Evolutionary conservation across 2,888 invertebrate species (phyloP), one percentile per base, ranked within the genome.

Genomic region (Drosophila hawaiiensis): DNA sequence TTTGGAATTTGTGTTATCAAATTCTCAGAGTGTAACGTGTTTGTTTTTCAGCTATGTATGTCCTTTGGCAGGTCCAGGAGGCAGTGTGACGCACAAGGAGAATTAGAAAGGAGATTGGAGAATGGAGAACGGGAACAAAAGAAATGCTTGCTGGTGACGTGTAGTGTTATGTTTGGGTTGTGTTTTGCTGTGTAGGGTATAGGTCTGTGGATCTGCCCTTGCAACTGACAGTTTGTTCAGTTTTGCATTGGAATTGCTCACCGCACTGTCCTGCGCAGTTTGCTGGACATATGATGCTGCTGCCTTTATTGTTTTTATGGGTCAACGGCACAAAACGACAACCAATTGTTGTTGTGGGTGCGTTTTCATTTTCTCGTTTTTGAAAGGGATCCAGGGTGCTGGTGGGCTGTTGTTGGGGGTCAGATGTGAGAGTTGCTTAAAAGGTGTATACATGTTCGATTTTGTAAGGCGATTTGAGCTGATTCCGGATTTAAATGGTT

Each of bases 221-320:
- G 90, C 85, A 82, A 74, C 75, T 84, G 90, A 82, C 90, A 82
- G 88, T 73, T 80, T 80, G 88, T 78, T 85, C 72, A 84, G 87
- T 89, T 89, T 82, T 84, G 82, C 82, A 89, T 82, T 76, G 78
- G 61, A 67, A 73, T 62, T 65, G 60, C 67, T 58, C 50, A 28
- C 22, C 47, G 43, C 67, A 49, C 16, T 47, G 35, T 49, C 29
- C 59, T 55, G 64, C 61, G 52, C 55, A 60, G 12, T 12, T 43
- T 29, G 55, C 62, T 63, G 62, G 43, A 37, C 58, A 71, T 55
- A 52, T 64, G 62, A 59, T 64, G 65, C 43, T 53, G 63, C 50
- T 56, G 33, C 22, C 62, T 39, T 58, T 65, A 68, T 78, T 78
- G 82, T 79, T 81, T 79, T 87, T 82, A 80, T 85, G 83, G 88